Conservation (phyloP, 2,113 vertebrate species). For the Canis aureus region DNA sequence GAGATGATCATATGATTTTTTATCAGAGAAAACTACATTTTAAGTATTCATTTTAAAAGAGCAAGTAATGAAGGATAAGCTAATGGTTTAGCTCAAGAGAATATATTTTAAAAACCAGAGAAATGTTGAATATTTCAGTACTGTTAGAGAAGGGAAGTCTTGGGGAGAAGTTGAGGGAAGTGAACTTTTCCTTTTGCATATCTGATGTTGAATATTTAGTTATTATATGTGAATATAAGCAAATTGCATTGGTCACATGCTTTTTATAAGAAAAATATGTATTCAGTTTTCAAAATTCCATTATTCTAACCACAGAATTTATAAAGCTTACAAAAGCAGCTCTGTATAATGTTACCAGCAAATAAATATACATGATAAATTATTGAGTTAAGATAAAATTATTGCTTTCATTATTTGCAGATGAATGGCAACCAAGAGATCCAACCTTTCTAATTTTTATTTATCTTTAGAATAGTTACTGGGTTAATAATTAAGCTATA, state of each 20-base stretch:
- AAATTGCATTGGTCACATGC: neutral
- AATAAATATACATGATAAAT: neutral
- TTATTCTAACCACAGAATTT: neutral
- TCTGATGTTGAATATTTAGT: neutral
- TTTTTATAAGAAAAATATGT: constrained; percentile 19
- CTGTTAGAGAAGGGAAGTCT: neutral
- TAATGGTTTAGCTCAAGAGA: neutral
- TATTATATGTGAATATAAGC: neutral
- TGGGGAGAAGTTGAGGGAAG: neutral
- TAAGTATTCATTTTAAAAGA: neutral
- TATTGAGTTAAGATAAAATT: neutral
- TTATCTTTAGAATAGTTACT: neutral
- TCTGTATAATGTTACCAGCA: neutral
- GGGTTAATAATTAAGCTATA: constrained; percentile 8
- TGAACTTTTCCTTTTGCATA: neutral
- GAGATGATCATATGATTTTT: neutral
- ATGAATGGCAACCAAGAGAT: neutral
- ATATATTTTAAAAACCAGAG: neutral
- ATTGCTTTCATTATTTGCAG: neutral
- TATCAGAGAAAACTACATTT: neutral
- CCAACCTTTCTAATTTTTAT: neutral
- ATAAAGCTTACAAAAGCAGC: neutral
- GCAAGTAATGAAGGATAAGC: neutral
- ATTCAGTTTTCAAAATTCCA: neutral
- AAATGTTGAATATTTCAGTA: neutral